phyloP scores from a whole-genome alignment of 2,797 vertebrate genomes.

The Hapalemur alaotrensis region DNA sequence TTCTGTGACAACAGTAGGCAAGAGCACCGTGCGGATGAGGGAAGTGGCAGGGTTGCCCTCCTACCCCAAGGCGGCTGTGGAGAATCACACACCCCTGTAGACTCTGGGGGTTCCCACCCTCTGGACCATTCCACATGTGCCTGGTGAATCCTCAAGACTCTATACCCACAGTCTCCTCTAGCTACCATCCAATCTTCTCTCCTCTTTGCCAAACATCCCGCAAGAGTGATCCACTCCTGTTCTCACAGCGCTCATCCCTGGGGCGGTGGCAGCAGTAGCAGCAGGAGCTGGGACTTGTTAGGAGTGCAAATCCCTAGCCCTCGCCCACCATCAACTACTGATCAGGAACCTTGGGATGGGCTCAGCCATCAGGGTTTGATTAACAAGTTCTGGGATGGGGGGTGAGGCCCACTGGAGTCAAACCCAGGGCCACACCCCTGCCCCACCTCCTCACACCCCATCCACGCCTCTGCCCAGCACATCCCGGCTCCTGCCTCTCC shows the following conservation, averaged over 20 bases:
- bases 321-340: neutral
- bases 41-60: too few relatives aligned
- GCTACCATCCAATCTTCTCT: neutral
- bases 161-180: too few relatives aligned
- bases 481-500: neutral
- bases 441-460: neutral
- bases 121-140: neutral
- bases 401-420: neutral
- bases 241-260: neutral
- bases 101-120: too few relatives aligned
- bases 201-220: neutral
- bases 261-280: neutral
- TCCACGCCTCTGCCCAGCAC: too few relatives aligned
- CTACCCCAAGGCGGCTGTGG: fast-evolving
- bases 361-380: neutral
- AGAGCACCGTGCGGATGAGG: fast-evolving
- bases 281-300: neutral
- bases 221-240: fast-evolving
- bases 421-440: neutral
- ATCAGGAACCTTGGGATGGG: neutral
- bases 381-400: neutral
- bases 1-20: neutral
- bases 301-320: neutral
- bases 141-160: neutral
- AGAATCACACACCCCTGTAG: neutral